Evolutionary conservation across 1,140 invertebrate species (phyloP).

Genomic region (Penaeus vannamei): DNA sequence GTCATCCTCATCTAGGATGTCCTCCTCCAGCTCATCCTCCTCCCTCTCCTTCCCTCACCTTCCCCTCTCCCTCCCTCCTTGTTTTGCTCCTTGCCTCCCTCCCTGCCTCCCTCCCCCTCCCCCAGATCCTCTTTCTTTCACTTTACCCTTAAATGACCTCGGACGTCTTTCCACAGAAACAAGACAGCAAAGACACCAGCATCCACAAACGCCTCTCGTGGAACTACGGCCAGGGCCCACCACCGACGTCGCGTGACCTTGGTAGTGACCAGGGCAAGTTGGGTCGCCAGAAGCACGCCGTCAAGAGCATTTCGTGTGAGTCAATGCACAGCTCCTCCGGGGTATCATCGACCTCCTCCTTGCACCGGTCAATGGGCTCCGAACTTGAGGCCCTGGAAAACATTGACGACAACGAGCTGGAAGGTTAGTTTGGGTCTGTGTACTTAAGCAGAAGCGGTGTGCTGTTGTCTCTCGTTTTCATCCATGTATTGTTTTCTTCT

Average conservation of each 20-base stretch:
- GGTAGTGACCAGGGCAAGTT: slow-evolving; percentile 38
- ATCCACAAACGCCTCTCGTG: slow-evolving; percentile 80
- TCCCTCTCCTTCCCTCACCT: no score
- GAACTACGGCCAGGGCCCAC: slow-evolving; percentile 75
- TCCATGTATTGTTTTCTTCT: slow-evolving; percentile 5
- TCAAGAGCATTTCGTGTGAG: slow-evolving; percentile 71
- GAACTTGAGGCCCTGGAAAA: slow-evolving; percentile 69
- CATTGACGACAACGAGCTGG: slow-evolving; percentile 66
- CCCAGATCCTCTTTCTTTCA: no score
- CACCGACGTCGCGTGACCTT: slow-evolving; percentile 51
- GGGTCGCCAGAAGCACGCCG: slow-evolving; percentile 61
- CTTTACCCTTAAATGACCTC: no score
- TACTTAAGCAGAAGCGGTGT: not conserved
- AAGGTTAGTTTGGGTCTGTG: slow-evolving; percentile 14
- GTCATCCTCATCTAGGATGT: no score
- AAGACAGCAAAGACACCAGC: slow-evolving; percentile 75
- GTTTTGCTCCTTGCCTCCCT: no score
- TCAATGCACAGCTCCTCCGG: slow-evolving; percentile 75
- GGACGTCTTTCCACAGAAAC: slow-evolving; percentile 72
- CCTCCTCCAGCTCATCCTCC: no score
- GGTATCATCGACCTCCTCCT: slow-evolving; percentile 75
- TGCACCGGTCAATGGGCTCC: slow-evolving; percentile 73
- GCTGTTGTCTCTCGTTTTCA: not conserved
- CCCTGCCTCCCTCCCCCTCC: no score
- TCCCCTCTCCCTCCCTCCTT: no score